These are phyloP conservation scores for Heterodera carotae DNA, from an alignment of 1,140 invertebrate genomes.

Conservation along the genomic window DNA sequence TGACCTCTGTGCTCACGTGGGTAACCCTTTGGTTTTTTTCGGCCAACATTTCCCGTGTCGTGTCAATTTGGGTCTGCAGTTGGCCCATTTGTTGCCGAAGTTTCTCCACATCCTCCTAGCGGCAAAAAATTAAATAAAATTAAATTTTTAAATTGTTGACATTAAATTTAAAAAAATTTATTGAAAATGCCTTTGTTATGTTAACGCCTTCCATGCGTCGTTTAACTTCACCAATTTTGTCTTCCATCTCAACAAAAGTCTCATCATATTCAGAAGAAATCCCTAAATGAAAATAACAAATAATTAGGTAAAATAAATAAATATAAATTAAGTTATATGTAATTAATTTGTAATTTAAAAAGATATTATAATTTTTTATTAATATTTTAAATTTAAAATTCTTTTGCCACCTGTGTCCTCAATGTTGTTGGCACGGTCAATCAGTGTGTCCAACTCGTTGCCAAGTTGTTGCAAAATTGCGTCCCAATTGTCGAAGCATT, in stretches of 20 bases:
- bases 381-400: neutral
- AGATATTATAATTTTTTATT: neutral
- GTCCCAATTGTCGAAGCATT: conserved; percentile 99
- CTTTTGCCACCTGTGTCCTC: conserved; percentile 60
- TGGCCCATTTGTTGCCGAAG: conserved; percentile 42
- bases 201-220: conserved; percentile 57
- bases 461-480: conserved; percentile 76
- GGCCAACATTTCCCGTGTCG: conserved; percentile 44
- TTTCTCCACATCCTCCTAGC: conserved; percentile 49
- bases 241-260: conserved; percentile 60
- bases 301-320: no score
- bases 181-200: conserved; percentile 54
- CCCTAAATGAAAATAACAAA: no score
- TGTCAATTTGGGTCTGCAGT: conserved; percentile 47
- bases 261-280: conserved; percentile 64
- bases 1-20: conserved; percentile 47
- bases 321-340: no score
- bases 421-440: conserved; percentile 62
- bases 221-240: conserved; percentile 49
- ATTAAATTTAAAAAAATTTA: conserved; percentile 23
- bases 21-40: conserved; percentile 53
- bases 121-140: neutral
- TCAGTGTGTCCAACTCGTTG: conserved; percentile 51
- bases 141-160: no score
- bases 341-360: no score